These are phyloP conservation scores for Cyclophora punctaria DNA, from an alignment of 2,888 invertebrate genomes.

Conservation along the genomic window DNA sequence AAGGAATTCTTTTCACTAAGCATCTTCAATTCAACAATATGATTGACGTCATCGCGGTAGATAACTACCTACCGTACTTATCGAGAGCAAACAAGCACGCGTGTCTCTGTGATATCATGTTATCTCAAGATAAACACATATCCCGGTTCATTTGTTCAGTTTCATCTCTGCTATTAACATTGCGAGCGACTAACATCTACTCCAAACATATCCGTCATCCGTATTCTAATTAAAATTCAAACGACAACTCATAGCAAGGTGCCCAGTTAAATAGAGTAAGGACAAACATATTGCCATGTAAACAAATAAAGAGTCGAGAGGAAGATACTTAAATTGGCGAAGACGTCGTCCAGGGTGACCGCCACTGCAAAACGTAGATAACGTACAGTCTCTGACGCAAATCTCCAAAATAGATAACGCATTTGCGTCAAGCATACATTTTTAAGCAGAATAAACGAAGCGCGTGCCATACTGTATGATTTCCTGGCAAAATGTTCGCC, in stretches of 20 bases:
- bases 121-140: constrained; percentile 36
- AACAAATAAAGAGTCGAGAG: constrained; percentile 6
- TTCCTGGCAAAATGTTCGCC: constrained; percentile 64
- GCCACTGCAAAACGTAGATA: constrained; percentile 64
- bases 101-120: constrained; percentile 39
- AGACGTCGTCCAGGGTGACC: constrained; percentile 46
- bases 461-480: constrained; percentile 56
- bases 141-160: constrained; percentile 23
- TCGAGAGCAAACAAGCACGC: constrained; percentile 44
- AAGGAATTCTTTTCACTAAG: constrained; percentile 24
- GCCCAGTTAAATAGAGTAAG: neutral
- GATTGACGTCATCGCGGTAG: constrained; percentile 48
- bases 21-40: constrained; percentile 36
- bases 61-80: constrained; percentile 33
- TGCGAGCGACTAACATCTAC: no score
- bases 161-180: neutral
- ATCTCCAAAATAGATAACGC: constrained; percentile 73
- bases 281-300: neutral
- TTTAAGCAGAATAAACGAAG: constrained; percentile 64
- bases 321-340: constrained; percentile 25
- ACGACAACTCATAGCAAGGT: no score
- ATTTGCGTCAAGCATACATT: constrained; percentile 73
- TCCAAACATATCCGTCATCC: no score
- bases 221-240: no score
- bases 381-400: constrained; percentile 63